Conservation (phyloP, 2,113 vertebrate species). For the Equus przewalskii region DNA sequence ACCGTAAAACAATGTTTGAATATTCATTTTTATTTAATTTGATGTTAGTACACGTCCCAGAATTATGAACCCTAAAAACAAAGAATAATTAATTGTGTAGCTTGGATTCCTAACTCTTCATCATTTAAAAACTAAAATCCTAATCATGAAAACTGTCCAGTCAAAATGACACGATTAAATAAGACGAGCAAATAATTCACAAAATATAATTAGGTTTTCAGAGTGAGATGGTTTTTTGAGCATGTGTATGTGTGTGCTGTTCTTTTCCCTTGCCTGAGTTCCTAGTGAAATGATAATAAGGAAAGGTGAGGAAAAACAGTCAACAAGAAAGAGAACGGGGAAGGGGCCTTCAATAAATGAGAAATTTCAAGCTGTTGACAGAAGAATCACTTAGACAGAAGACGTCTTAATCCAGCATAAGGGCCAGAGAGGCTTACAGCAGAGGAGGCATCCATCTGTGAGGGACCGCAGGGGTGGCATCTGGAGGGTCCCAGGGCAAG, state of each 20-base stretch:
- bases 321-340: not conserved
- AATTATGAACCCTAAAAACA: not conserved
- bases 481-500: not conserved
- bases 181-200: not conserved
- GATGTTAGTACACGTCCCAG: not conserved
- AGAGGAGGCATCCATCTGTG: not conserved
- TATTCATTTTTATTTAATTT: not conserved
- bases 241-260: not conserved
- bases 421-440: not conserved
- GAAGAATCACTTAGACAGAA: not conserved
- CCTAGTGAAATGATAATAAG: not conserved
- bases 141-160: not conserved
- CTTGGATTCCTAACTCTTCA: not conserved
- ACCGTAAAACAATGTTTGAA: not conserved
- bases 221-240: not conserved
- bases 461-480: rapidly evolving
- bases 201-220: not conserved
- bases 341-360: not conserved
- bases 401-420: not conserved
- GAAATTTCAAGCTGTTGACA: not conserved
- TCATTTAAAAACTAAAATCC: not conserved
- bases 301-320: not conserved
- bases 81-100: not conserved
- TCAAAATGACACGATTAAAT: not conserved
- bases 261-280: not conserved